phyloP scores from a whole-genome alignment of 2,888 invertebrate species.

The Athrips mouffetella region DNA sequence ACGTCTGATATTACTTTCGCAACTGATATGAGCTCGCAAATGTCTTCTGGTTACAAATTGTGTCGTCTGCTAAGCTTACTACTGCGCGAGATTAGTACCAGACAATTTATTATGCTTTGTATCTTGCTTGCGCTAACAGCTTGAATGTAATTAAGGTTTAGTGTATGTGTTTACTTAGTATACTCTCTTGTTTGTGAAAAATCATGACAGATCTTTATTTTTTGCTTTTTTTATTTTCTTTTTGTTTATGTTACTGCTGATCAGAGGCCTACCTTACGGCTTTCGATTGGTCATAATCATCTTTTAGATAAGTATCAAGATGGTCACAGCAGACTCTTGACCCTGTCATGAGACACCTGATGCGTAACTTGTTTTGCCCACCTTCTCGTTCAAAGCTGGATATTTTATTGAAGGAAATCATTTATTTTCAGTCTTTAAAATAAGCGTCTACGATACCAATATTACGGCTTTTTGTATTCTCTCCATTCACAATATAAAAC shows the following conservation, averaged over 20 bases:
- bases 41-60: background rate
- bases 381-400: no score
- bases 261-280: no score
- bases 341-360: background rate
- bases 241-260: no score
- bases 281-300: no score
- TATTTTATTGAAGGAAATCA: no score
- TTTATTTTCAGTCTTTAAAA: background rate
- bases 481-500: constrained; percentile 23
- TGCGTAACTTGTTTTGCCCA: no score
- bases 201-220: no score
- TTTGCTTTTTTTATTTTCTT: no score
- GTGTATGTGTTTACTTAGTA: background rate
- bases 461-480: background rate
- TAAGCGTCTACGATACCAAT: background rate
- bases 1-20: background rate
- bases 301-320: background rate
- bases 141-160: background rate
- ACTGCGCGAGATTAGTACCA: constrained; percentile 2
- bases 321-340: background rate
- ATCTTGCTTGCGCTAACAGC: background rate
- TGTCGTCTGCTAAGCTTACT: background rate
- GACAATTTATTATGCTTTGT: constrained; percentile 1
- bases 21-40: background rate
- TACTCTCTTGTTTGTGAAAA: no score